Conservation (phyloP, 2,888 invertebrate species). For the Odiellus spinosus region DNA sequence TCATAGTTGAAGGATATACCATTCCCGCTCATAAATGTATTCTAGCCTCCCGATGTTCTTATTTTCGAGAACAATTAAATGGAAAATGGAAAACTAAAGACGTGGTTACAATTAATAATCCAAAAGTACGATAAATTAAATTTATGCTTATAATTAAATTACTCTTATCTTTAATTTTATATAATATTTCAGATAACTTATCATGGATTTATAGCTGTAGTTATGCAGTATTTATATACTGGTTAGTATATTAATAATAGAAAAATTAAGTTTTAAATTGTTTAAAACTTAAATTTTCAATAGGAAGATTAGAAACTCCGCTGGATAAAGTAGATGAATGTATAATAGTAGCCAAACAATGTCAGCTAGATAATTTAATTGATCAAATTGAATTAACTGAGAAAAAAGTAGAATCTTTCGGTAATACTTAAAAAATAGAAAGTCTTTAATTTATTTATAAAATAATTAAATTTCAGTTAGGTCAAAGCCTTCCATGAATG, state of each 20-base stretch:
- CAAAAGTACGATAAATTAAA: background rate
- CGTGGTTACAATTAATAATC: background rate
- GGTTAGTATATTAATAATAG: slow-evolving; percentile 20
- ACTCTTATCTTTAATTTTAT: too few species aligned
- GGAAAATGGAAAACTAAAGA: slow-evolving; percentile 7
- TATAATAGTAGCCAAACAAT: slow-evolving; percentile 31
- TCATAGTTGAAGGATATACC: slow-evolving; percentile 29
- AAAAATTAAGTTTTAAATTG: background rate
- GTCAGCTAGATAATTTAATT: slow-evolving; percentile 28
- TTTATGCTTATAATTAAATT: too few species aligned
- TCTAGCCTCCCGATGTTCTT: slow-evolving; percentile 31
- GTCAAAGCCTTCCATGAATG: slow-evolving; percentile 29
- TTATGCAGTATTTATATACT: slow-evolving; percentile 33
- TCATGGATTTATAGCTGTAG: slow-evolving; percentile 29
- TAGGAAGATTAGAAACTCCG: slow-evolving; percentile 29
- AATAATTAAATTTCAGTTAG: slow-evolving; percentile 20
- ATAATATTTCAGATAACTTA: slow-evolving; percentile 29
- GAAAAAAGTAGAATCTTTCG: slow-evolving; percentile 30
- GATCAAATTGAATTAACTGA: slow-evolving; percentile 26
- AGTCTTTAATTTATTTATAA: too few species aligned
- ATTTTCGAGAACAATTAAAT: slow-evolving; percentile 32
- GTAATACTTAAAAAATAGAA: slow-evolving; percentile 19
- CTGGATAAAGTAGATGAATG: slow-evolving; percentile 30
- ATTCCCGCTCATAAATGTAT: slow-evolving; percentile 34
- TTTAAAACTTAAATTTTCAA: background rate